Evolutionary conservation across 2,797 vertebrate genomes (phyloP).

Genomic region (Hafferia zeledoni): DNA sequence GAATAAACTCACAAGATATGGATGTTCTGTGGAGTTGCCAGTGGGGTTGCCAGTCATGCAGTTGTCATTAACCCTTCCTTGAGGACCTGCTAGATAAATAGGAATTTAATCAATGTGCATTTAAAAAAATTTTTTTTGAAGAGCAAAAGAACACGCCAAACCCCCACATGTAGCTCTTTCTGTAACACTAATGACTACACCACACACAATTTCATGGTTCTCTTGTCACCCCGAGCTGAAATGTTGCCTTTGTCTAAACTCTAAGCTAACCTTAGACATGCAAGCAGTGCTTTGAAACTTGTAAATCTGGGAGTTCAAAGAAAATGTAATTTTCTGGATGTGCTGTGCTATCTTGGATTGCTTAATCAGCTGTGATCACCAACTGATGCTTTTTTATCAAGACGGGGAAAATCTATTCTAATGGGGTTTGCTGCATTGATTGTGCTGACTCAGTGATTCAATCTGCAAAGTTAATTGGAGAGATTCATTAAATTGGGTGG

Average conservation of each 20-base stretch:
- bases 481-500: conserved; percentile 56
- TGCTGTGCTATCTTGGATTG: neutral
- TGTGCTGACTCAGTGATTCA: conserved; percentile 66
- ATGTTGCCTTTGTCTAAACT: neutral
- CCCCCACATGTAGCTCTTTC: accelerated
- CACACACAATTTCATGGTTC: neutral
- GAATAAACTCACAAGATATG: neutral
- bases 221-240: neutral
- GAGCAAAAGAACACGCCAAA: neutral
- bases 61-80: neutral
- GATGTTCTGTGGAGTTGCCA: neutral
- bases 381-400: neutral
- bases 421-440: conserved; percentile 42
- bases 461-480: conserved; percentile 61
- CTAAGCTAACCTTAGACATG: neutral
- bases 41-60: neutral
- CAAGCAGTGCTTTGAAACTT: neutral
- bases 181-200: neutral
- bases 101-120: accelerated
- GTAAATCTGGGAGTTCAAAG: neutral
- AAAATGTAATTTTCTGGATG: neutral
- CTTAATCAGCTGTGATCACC: neutral
- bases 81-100: neutral
- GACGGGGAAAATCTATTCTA: conserved; percentile 31
- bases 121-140: neutral